These are phyloP conservation scores for Gavialis gangeticus DNA, from an alignment of 2,113 vertebrate species.

Conservation along the genomic window DNA sequence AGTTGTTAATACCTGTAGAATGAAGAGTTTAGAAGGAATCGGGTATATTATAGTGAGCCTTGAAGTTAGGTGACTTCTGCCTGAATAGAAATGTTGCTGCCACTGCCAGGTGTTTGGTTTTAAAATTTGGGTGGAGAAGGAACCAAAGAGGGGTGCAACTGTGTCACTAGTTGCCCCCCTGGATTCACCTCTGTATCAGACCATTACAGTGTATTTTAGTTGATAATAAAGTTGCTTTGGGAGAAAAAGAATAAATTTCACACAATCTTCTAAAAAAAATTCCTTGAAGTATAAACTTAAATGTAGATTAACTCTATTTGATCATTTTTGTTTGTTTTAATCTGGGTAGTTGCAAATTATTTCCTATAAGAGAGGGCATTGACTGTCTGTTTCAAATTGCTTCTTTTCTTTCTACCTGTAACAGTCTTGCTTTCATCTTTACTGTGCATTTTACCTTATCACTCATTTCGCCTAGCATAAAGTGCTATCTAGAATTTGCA, in stretches of 20 bases:
- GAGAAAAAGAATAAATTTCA: neutral
- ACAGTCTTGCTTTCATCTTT: neutral
- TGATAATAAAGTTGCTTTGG: neutral
- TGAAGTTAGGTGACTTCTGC: no score
- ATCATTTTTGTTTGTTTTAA: neutral
- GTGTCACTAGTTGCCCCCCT: neutral
- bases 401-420: accelerated
- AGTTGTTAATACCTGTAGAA: no score
- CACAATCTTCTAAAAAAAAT: neutral
- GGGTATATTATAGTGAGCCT: no score
- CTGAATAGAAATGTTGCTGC: no score
- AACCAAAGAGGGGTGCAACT: neutral
- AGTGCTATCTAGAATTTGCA: neutral
- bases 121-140: no score
- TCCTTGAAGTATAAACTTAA: neutral
- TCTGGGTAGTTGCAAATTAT: neutral
- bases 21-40: no score
- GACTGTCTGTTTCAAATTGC: neutral
- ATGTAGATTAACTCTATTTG: neutral
- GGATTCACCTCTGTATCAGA: neutral
- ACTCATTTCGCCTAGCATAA: neutral
- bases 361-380: neutral
- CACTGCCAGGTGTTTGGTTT: no score
- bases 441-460: accelerated
- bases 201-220: neutral